A percentile compares a stretch with the other conserved stretches of the same genome.
These are phyloP conservation scores for Belonocnema kinseyi DNA, from an alignment of 1,140 invertebrate species.

Conservation along the genomic window DNA sequence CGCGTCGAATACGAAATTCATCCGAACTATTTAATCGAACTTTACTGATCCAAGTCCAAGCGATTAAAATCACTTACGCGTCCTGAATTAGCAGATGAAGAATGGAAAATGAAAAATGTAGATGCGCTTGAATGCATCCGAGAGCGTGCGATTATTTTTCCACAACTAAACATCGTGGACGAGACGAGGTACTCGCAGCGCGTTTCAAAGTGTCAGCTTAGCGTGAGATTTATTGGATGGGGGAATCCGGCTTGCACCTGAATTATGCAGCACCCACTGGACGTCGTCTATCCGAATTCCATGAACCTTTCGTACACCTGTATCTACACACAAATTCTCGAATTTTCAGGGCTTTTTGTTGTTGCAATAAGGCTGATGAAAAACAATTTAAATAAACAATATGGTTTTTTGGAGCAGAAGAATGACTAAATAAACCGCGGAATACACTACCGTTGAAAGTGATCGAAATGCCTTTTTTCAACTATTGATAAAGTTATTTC, in stretches of 20 bases:
- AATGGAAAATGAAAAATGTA: too few relatives aligned
- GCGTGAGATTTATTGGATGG: conserved; percentile 50
- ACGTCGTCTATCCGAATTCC: conserved; percentile 38
- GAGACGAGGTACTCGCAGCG: conserved; percentile 31
- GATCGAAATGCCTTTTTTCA: too few relatives aligned
- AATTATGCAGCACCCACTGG: conserved; percentile 46
- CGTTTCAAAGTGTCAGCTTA: conserved; percentile 51
- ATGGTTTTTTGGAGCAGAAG: too few relatives aligned
- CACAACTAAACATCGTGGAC: conserved; percentile 19
- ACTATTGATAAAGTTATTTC: too few relatives aligned
- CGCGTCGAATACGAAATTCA: conserved; percentile 25
- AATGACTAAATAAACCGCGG: too few relatives aligned
- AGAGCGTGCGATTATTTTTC: conserved; percentile 47
- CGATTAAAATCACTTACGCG: conserved; percentile 10
- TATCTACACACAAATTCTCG: neutral
- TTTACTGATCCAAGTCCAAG: conserved; percentile 8
- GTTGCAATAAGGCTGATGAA: neutral
- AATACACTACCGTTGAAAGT: too few relatives aligned
- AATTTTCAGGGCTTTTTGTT: neutral
- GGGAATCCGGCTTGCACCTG: conserved; percentile 47
- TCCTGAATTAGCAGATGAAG: neutral
- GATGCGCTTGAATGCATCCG: conserved; percentile 18
- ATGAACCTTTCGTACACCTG: conserved; percentile 36
- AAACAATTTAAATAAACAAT: neutral
- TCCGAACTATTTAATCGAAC: conserved; percentile 20